Percentiles rank a stretch among this genome's conserved stretches.
Conservation (phyloP, 37 sponge, comb jelly and placozoan species). For the Beroe ovata region DNA sequence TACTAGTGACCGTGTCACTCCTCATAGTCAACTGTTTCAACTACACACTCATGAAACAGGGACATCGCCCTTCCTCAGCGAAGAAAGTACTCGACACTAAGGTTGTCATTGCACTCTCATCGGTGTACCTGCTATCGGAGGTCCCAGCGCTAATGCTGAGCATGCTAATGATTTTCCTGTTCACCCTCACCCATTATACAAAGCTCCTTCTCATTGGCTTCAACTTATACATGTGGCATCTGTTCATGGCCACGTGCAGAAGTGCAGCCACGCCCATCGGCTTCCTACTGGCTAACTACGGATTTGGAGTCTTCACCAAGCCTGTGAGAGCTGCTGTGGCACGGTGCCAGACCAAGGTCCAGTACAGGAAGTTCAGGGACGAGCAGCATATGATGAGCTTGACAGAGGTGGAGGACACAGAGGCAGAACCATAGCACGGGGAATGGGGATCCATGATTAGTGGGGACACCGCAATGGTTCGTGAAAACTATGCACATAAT, state of each 20-base stretch:
- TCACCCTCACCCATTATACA: not conserved
- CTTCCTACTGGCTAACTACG: not conserved
- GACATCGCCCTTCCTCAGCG: not conserved
- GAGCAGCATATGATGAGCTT: not conserved
- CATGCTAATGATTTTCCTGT: not conserved
- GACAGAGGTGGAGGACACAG: not conserved
- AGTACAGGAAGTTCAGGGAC: constrained; percentile 5
- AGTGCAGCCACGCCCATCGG: not conserved
- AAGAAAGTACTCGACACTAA: not conserved
- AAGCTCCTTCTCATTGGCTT: not conserved
- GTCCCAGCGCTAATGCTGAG: too few species aligned
- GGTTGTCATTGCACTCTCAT: not conserved
- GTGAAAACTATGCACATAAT: too few species aligned
- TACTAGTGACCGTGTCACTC: not conserved
- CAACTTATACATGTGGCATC: not conserved
- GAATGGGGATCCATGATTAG: too few species aligned
- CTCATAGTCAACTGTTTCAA: not conserved
- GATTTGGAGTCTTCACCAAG: not conserved
- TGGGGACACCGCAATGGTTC: too few species aligned
- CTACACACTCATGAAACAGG: not conserved
- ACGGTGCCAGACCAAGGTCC: not conserved
- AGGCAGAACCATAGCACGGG: not conserved
- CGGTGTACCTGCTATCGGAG: constrained; percentile 1
- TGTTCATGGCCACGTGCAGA: not conserved
- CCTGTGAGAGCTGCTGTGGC: not conserved